Conservation (phyloP, 2,113 vertebrate species). For the Indicator indicator region DNA sequence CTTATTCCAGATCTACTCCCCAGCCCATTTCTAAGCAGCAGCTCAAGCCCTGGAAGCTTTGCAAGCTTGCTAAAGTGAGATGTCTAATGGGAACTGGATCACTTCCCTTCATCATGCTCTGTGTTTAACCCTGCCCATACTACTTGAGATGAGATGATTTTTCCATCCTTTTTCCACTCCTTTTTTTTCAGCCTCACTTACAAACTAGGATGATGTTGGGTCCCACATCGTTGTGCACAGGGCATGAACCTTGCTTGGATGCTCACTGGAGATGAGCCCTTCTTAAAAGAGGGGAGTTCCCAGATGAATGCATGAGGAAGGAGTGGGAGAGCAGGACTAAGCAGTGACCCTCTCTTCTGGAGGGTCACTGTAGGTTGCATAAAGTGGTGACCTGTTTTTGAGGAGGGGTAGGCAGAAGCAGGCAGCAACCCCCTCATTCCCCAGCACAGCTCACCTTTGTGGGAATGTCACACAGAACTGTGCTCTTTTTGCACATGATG, state of each 20-base stretch:
- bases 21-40: neutral
- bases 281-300: neutral
- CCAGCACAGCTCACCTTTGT: neutral
- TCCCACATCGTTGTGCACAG: neutral
- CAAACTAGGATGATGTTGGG: neutral
- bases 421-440: neutral
- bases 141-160: neutral
- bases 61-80: neutral
- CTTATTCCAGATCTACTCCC: neutral
- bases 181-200: neutral
- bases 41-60: neutral
- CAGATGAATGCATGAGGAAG: neutral
- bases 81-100: neutral
- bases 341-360: neutral
- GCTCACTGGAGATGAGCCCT: neutral
- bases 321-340: neutral
- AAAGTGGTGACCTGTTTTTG: neutral
- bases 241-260: neutral
- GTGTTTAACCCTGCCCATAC: neutral
- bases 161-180: neutral
- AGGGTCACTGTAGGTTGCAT: neutral
- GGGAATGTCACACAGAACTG: accelerated
- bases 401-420: neutral
- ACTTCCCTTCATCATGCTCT: neutral
- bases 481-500: neutral